Percentiles rank a stretch among this genome's conserved stretches.
phyloP scores from a whole-genome alignment of 1,140 invertebrate species.

The Drosophila aff. region DNA sequence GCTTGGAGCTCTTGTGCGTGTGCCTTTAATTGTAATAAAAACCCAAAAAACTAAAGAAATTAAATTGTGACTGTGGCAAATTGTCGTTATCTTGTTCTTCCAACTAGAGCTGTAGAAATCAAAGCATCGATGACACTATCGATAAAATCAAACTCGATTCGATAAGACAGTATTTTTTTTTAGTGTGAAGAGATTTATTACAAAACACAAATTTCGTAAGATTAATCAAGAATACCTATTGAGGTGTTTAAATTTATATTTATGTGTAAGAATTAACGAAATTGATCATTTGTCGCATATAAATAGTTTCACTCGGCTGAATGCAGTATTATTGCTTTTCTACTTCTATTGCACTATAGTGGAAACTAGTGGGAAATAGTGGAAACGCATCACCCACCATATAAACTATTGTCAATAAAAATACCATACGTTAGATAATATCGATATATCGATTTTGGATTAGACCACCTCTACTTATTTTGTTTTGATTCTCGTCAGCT shows the following conservation, averaged over 20 bases:
- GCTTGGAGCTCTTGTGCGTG: constrained; percentile 44
- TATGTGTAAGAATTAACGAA: too few species aligned
- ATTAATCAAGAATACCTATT: neutral
- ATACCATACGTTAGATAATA: neutral
- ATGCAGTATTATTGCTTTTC: too few species aligned
- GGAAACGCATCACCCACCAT: neutral
- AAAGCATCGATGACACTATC: neutral
- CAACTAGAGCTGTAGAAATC: constrained; percentile 13
- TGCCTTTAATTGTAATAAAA: constrained; percentile 56
- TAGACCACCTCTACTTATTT: constrained; percentile 7
- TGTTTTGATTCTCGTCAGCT: constrained; percentile 27
- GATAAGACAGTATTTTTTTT: neutral
- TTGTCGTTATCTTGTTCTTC: constrained; percentile 57
- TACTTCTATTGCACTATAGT: neutral
- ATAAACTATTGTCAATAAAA: neutral
- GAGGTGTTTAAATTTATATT: too few species aligned
- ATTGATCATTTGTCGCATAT: too few species aligned
- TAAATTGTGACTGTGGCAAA: constrained; percentile 76
- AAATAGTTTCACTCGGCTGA: too few species aligned
- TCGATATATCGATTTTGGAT: neutral
- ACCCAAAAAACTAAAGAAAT: constrained; percentile 81
- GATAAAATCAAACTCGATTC: neutral
- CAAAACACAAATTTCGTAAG: neutral
- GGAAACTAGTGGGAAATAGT: neutral
- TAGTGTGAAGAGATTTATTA: neutral